Conservation (phyloP, 2,113 vertebrate species). For the Actenoides lindsayi region DNA sequence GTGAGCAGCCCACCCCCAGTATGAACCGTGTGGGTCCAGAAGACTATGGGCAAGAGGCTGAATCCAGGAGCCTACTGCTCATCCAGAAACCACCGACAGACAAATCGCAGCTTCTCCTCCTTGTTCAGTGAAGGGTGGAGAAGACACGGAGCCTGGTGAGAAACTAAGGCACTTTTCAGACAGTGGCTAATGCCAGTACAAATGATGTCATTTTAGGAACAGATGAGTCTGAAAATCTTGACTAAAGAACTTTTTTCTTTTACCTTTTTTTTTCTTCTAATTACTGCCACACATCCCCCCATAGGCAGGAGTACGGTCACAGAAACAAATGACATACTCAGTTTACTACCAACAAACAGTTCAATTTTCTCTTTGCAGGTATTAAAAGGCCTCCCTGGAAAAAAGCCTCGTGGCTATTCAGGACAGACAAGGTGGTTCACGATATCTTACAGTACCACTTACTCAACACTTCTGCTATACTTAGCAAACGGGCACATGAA, state of each 20-base stretch:
- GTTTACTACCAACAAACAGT: not conserved
- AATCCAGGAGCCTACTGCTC: not conserved
- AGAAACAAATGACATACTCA: not conserved
- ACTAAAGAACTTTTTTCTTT: not conserved
- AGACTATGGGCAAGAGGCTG: not conserved
- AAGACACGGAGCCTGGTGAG: not conserved
- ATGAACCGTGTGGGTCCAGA: fast-evolving
- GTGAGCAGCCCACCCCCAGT: not conserved
- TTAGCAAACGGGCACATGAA: not conserved
- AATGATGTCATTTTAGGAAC: not conserved
- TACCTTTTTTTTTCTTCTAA: not conserved
- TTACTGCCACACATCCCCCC: not conserved
- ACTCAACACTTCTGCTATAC: not conserved
- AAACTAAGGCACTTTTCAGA: not conserved
- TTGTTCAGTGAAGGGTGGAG: not conserved
- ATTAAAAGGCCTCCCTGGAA: not conserved
- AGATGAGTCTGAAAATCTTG: not conserved
- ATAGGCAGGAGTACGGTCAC: not conserved
- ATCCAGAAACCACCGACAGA: not conserved
- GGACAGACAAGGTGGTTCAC: not conserved
- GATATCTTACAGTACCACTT: not conserved
- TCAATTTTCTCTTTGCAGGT: not conserved
- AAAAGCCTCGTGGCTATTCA: not conserved
- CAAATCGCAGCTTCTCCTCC: not conserved
- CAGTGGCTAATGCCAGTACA: not conserved